phyloP scores from a whole-genome alignment of 2,888 invertebrate genomes.

The Sinhomidia bicolor region DNA sequence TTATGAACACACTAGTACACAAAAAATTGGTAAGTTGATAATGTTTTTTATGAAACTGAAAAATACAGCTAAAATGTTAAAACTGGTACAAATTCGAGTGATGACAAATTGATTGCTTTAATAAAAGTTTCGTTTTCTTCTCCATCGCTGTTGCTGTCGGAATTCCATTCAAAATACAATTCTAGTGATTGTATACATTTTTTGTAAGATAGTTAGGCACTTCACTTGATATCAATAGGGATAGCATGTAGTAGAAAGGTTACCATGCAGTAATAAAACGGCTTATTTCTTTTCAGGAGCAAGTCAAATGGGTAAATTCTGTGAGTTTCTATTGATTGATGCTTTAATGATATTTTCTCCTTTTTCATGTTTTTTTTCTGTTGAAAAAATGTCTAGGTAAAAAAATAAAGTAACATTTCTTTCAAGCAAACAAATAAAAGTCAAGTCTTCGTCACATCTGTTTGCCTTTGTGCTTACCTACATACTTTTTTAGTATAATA shows the following conservation, averaged over 20 bases:
- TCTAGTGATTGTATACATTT: too few species aligned
- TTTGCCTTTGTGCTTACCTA: not conserved
- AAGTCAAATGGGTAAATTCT: not conserved
- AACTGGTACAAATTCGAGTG: too few species aligned
- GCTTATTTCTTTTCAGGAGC: not conserved
- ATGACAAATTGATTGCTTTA: too few species aligned
- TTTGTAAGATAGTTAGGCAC: too few species aligned
- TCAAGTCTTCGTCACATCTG: slow-evolving; percentile 14
- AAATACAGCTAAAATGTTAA: too few species aligned
- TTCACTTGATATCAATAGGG: not conserved
- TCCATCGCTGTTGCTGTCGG: too few species aligned
- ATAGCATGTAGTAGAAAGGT: not conserved
- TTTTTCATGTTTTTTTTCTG: not conserved
- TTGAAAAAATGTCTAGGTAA: not conserved
- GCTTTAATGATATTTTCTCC: not conserved
- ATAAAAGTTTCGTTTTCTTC: too few species aligned
- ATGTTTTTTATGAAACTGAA: too few species aligned
- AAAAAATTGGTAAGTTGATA: too few species aligned
- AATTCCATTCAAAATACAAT: too few species aligned
- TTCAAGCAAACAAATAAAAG: not conserved
- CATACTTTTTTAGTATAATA: not conserved
- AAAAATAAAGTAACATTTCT: not conserved
- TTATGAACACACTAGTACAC: too few species aligned
- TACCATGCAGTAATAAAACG: not conserved
- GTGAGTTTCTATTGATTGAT: not conserved